Evolutionary conservation across 2,113 vertebrate genomes (phyloP).

Genomic region (Phasianus colchicus): DNA sequence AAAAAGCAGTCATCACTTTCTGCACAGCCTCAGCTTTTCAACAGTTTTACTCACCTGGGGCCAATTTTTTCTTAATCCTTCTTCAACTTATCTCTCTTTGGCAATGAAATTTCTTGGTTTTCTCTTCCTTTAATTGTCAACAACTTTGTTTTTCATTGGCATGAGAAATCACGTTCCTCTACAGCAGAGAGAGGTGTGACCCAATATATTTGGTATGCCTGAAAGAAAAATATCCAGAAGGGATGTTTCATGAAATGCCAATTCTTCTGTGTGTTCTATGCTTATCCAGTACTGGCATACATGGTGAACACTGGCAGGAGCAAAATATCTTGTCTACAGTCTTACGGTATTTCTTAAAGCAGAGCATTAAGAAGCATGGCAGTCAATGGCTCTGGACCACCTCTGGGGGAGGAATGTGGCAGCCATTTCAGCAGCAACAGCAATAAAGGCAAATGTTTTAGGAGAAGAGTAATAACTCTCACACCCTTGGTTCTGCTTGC

Average conservation of each 20-base stretch:
- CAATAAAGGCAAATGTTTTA: neutral
- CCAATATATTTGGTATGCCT: neutral
- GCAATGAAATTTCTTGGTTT: neutral
- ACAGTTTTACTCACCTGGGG: neutral
- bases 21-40: neutral
- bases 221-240: neutral
- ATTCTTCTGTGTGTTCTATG: neutral
- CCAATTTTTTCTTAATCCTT: neutral
- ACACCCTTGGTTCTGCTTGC: neutral
- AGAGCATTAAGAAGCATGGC: accelerated
- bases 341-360: neutral
- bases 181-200: neutral
- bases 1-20: neutral
- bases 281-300: neutral
- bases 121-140: neutral
- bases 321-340: neutral
- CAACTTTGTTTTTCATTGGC: neutral
- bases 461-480: neutral
- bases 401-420: accelerated
- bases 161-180: neutral
- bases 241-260: neutral
- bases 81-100: neutral
- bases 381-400: neutral
- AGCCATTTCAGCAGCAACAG: neutral
- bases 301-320: neutral